These are phyloP conservation scores for Noctua pronuba DNA, from an alignment of 2,888 invertebrate genomes.

Conservation along the genomic window DNA sequence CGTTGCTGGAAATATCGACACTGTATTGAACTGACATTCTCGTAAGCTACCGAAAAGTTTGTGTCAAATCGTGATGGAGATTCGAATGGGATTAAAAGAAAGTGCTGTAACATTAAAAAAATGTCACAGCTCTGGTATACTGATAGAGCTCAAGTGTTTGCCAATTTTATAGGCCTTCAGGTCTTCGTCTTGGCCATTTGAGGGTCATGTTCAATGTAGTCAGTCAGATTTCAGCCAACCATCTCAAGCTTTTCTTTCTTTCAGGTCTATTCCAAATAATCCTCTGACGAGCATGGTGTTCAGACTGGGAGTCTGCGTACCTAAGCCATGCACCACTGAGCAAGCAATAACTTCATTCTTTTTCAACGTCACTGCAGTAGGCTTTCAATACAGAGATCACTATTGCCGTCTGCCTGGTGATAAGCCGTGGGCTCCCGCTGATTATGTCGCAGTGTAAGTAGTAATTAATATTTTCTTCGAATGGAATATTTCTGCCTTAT, in stretches of 20 bases:
- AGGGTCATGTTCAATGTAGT: background rate
- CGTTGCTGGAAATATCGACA: background rate
- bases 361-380: constrained; percentile 44
- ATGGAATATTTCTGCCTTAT: constrained; percentile 2
- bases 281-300: constrained; percentile 32
- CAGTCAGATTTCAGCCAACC: background rate
- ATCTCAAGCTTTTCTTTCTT: constrained; percentile 14
- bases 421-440: constrained; percentile 53
- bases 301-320: constrained; percentile 50
- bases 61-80: too few species aligned
- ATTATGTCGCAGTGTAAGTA: constrained; percentile 50
- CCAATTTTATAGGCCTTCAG: background rate
- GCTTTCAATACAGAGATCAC: constrained; percentile 44
- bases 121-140: background rate
- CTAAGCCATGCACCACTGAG: constrained; percentile 54
- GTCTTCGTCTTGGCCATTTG: background rate
- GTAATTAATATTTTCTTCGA: background rate
- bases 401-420: constrained; percentile 52
- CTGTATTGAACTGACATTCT: too few species aligned
- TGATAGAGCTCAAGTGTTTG: background rate
- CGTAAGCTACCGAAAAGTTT: too few species aligned
- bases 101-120: background rate
- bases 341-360: constrained; percentile 54
- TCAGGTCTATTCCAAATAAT: constrained; percentile 39
- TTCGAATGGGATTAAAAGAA: too few species aligned